Percentiles rank a stretch among this genome's conserved stretches.
phyloP scores from a whole-genome alignment of 2,888 invertebrate species.

The Hecatera dysodea region DNA sequence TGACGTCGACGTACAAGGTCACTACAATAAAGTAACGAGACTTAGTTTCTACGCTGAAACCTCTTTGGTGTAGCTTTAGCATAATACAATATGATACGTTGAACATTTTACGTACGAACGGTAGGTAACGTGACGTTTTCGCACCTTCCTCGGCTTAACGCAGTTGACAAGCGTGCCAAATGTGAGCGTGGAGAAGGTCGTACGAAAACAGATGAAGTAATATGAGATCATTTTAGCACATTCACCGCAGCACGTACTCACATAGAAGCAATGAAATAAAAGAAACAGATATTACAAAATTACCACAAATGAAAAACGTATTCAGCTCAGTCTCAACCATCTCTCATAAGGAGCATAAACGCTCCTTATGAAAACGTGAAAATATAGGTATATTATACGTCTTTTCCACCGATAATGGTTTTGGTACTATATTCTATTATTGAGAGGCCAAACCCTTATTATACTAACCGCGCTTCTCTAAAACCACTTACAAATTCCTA shows the following conservation, averaged over 20 bases:
- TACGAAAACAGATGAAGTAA: slow-evolving; percentile 37
- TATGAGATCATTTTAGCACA: slow-evolving; percentile 48
- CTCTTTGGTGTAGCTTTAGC: slow-evolving; percentile 13
- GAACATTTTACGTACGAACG: slow-evolving; percentile 24
- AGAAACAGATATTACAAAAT: slow-evolving; percentile 24
- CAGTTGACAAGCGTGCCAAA: slow-evolving; percentile 66
- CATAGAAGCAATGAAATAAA: slow-evolving; percentile 34
- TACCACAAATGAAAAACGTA: slow-evolving; percentile 6
- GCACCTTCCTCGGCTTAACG: slow-evolving; percentile 38
- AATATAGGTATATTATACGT: neutral
- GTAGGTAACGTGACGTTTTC: slow-evolving; percentile 46
- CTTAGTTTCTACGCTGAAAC: slow-evolving; percentile 11
- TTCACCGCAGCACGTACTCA: slow-evolving; percentile 24
- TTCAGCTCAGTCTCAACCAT: slow-evolving; percentile 8
- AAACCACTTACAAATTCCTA: slow-evolving; percentile 14
- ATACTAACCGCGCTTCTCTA: neutral
- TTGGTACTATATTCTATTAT: slow-evolving; percentile 3
- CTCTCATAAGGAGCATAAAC: slow-evolving; percentile 4
- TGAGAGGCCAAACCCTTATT: slow-evolving; percentile 1
- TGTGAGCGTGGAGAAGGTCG: slow-evolving; percentile 54
- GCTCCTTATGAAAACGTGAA: no score
- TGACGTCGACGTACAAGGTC: slow-evolving; percentile 1
- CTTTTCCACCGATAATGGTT: slow-evolving; percentile 15
- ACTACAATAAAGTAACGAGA: slow-evolving; percentile 18
- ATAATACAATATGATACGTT: slow-evolving; percentile 24